These are phyloP conservation scores for Tetropium fuscum DNA, from an alignment of 2,888 invertebrate genomes.

Conservation along the genomic window DNA sequence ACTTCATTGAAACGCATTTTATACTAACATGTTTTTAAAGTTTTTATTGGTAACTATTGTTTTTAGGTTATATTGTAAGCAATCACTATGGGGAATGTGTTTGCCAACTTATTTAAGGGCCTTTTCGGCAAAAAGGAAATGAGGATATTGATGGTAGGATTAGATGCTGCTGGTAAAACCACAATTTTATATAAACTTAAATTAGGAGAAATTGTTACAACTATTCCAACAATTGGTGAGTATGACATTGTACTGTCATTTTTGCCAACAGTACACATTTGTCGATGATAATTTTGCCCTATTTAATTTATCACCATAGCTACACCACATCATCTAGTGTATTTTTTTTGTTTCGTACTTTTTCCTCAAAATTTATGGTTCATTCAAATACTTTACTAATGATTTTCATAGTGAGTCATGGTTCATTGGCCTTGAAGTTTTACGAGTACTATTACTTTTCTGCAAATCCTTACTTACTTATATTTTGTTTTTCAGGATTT, in stretches of 20 bases:
- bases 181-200: constrained; percentile 99
- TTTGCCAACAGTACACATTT: background rate
- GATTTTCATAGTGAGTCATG: constrained; percentile 32
- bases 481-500: constrained; percentile 77
- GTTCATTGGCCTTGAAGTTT: constrained; percentile 42
- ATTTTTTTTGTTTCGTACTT: background rate
- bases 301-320: background rate
- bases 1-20: no score
- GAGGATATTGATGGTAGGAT: constrained; percentile 99
- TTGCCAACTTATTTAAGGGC: constrained; percentile 98
- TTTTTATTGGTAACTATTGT: no score
- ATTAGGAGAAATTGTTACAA: constrained; percentile 99
- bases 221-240: constrained; percentile 99
- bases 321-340: background rate
- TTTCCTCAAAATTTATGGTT: background rate
- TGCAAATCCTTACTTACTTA: constrained; percentile 30
- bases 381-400: constrained; percentile 1
- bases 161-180: constrained; percentile 99
- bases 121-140: constrained; percentile 99
- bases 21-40: no score
- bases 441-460: constrained; percentile 17
- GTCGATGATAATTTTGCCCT: background rate
- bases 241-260: constrained; percentile 43
- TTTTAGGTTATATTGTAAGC: constrained; percentile 64
- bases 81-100: constrained; percentile 95